A percentile compares a stretch with the other conserved stretches of the same genome.
Evolutionary conservation across 1,140 invertebrate genomes (phyloP).

Genomic region (Plutomurus gul): DNA sequence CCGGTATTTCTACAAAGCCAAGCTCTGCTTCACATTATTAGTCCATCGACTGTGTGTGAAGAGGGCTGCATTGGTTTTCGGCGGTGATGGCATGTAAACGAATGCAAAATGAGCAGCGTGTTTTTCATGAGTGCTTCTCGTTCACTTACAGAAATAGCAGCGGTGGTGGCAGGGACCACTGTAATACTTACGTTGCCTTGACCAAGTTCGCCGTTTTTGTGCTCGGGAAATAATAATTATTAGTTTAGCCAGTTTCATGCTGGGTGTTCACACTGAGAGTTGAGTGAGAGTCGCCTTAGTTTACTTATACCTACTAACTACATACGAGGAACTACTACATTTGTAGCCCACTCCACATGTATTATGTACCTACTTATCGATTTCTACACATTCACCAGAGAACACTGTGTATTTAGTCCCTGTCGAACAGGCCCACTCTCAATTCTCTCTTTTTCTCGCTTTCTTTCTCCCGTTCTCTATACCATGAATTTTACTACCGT

Average conservation of each 20-base stretch:
- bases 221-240: constrained; percentile 24
- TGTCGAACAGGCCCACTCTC: no score
- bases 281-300: not conserved
- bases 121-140: no score
- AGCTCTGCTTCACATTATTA: not conserved
- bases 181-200: not conserved
- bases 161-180: no score
- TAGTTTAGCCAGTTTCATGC: constrained; percentile 15
- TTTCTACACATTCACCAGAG: not conserved
- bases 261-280: constrained; percentile 21
- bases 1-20: not conserved
- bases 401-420: no score
- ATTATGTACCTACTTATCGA: not conserved
- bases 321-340: not conserved
- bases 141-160: not conserved
- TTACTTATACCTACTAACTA: not conserved
- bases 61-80: constrained; percentile 1
- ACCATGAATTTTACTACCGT: constrained; percentile 27
- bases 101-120: constrained; percentile 1
- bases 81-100: not conserved
- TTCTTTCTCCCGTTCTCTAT: no score
- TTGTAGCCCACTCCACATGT: not conserved
- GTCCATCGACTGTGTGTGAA: not conserved
- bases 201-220: not conserved
- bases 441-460: no score